Evolutionary conservation across 1,140 invertebrate species (phyloP), one percentile per base, ranked within the genome.

Genomic region (Akabosia matsudoensis): DNA sequence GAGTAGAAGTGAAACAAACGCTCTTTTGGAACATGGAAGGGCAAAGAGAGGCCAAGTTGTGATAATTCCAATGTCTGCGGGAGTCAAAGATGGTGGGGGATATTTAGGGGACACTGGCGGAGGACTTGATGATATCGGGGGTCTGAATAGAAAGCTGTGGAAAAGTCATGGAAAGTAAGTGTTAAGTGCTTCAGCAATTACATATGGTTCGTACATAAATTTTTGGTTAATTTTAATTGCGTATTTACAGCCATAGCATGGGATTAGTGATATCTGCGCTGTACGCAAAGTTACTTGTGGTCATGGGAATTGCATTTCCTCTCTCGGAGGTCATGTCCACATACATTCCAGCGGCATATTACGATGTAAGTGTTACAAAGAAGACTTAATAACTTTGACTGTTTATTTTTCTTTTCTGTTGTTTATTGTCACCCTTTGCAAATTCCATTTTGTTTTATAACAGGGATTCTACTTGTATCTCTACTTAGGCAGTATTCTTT

Each of bases 251-350:
- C 72, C 92, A 94, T 84, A 91, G 92, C 72, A 85, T 95, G 79
- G 92, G 94, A 75, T 92, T 92, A 24, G 92, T 94, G 22, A 87
- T 97, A 73, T 96, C 94, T 80, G 95, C 95, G 0, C 88, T 97
- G 1, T 97, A 97, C 83, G 93, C 93, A n/a, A 96, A 97, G 85
- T 87, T 97, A 1, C 85, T 97, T 70, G 93, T 97, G 30, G 94
- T 97, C 16, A 94, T 97, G 91, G 96, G 95, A 28, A 90, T 95
- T 81, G 70, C 33, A 7, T 72, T 72, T 24, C 37, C 70, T 13
- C 45, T 72, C 24, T 72, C 70, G 7, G 70, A 72, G 37, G 70
- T 72, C 16, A 72, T 72, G 33, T 72, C 70, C 16, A 72, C 33
- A 3, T 72, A 72, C 22, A 72, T 72, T 72, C 70, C 70, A 14